A percentile compares a stretch with the other conserved stretches of the same genome.
These are phyloP conservation scores for Barbus barbus DNA, from an alignment of 2,113 vertebrate genomes.

Conservation along the genomic window DNA sequence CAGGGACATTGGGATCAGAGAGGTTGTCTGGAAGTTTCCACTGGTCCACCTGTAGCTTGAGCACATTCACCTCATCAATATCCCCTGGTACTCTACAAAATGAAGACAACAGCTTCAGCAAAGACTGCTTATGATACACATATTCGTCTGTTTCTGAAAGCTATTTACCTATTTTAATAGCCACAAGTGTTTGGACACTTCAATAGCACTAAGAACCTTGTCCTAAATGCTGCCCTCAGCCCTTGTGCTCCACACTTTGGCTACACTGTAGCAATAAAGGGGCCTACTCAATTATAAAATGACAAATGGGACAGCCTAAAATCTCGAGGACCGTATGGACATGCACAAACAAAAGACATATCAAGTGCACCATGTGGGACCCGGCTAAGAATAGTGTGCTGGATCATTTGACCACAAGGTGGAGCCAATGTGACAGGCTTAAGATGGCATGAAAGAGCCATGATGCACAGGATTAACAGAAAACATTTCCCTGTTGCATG, in stretches of 20 bases:
- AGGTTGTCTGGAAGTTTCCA: slow-evolving; percentile 79
- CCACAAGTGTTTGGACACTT: background rate
- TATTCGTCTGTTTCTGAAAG: background rate
- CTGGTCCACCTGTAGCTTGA: slow-evolving; percentile 82
- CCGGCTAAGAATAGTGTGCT: background rate
- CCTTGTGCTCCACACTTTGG: background rate
- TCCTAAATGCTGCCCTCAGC: background rate
- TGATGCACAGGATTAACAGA: background rate
- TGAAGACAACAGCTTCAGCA: background rate
- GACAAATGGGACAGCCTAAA: background rate
- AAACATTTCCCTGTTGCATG: background rate
- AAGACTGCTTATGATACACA: background rate
- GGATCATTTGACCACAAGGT: background rate
- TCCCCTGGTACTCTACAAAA: slow-evolving; percentile 78
- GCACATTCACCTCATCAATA: slow-evolving; percentile 83
- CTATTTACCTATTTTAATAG: background rate
- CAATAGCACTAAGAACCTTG: background rate
- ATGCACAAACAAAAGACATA: background rate
- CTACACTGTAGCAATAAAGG: background rate
- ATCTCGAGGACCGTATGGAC: background rate
- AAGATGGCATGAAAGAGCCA: background rate
- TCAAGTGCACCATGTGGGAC: background rate
- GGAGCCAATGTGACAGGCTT: background rate
- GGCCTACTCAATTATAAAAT: background rate
- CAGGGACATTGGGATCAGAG: slow-evolving; percentile 80